phyloP scores from a whole-genome alignment of 2,113 vertebrate genomes.

The Ophiodon elongatus region DNA sequence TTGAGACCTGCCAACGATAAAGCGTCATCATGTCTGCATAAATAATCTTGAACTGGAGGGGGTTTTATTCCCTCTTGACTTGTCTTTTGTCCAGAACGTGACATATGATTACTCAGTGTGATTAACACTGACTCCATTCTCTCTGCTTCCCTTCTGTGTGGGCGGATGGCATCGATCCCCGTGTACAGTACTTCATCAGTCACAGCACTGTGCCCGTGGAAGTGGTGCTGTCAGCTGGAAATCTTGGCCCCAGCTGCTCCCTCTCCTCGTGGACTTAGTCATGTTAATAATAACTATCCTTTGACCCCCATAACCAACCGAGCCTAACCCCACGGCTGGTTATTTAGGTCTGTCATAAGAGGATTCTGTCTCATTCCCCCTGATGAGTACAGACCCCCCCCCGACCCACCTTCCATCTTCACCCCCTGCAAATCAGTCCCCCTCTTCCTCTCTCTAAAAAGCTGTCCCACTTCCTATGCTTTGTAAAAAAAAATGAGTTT shows the following conservation, averaged over 20 bases:
- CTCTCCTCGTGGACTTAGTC: slow-evolving; percentile 24
- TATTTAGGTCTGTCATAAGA: slow-evolving; percentile 59
- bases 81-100: slow-evolving; percentile 32
- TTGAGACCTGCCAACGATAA: background rate
- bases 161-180: slow-evolving; percentile 30
- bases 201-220: background rate
- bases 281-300: slow-evolving; percentile 46
- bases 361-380: slow-evolving; percentile 48
- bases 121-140: slow-evolving; percentile 32
- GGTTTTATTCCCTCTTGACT: slow-evolving; percentile 10
- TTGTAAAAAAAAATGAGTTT: background rate
- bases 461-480: slow-evolving; percentile 48
- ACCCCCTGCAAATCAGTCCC: background rate
- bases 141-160: slow-evolving; percentile 23
- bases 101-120: slow-evolving; percentile 38
- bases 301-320: slow-evolving; percentile 50
- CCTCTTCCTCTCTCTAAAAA: slow-evolving; percentile 25
- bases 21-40: background rate
- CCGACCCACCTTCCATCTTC: background rate
- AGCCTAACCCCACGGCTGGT: slow-evolving; percentile 34
- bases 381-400: slow-evolving; percentile 31
- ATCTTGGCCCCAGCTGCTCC: slow-evolving; percentile 43
- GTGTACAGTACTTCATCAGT: slow-evolving; percentile 10
- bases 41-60: background rate
- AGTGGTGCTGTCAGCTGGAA: background rate